Base-by-base conservation (phyloP, 2,797 vertebrate species). In the Adrianichthys oophorus region DNA sequence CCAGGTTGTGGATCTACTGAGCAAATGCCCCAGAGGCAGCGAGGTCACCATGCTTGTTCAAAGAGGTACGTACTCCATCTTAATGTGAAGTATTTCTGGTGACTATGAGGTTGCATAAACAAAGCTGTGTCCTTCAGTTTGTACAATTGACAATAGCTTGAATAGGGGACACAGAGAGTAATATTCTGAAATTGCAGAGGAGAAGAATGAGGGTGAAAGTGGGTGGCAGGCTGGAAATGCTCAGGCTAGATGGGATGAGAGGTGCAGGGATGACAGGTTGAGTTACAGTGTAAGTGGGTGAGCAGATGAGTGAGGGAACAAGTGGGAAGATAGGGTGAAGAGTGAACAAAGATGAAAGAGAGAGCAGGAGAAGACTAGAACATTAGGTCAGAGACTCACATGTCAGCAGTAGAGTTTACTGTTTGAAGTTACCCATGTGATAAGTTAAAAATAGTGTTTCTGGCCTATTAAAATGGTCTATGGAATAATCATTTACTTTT, bases 1-100 rank as follows among this genome's bases (percentile, higher is more conserved):
- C 85, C 97, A 99, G 83, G 97, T 99, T 72, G 97, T 99, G 90
- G 98, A 98, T 81, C 94, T 98, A 89, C 94, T 99, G 84, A 96
- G 97, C 78, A 96, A 99, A 85, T 98, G 96, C 87, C 95, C 95
- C 5, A 88, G 95, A 74, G 98, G 98, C 59, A 97, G 94, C 0
- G 97, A 99, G 78, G 96, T 99, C 83, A 98, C 96, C 0, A 89
- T 99, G 90, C 88, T 99, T 76, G 96, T 99, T 72, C 98, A 99
- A 73, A 95, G 98, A 94, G 98, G 98, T 99, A 84, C 0, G 92
- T 82, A 5, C 52, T 21, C 19, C 37, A 59, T 59, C 5, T 59
- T 61, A 13, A 19, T 52, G 41, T 72, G 7, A 37, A 10, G 50
- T 43, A 54, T 55, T 49, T 48, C 78, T 46, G 56, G 41, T 68